Percentiles rank a stretch among this genome's conserved stretches.
Conservation (phyloP, 2,888 invertebrate species). For the Sphaeridia pumilis region DNA sequence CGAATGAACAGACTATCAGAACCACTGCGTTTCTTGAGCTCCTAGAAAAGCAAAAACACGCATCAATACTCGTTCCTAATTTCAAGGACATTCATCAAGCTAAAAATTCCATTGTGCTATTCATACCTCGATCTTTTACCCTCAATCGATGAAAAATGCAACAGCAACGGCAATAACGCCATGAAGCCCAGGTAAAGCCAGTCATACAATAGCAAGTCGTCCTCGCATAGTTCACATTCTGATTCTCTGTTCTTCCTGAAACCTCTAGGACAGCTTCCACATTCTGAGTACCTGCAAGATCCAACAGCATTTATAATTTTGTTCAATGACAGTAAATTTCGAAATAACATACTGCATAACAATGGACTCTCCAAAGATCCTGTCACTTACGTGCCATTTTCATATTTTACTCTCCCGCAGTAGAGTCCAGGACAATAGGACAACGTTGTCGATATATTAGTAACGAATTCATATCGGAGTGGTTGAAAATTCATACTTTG, state of each 20-base stretch:
- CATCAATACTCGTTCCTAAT: too few species aligned
- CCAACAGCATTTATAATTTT: neutral
- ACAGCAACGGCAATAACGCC: constrained; percentile 70
- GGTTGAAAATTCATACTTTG: too few species aligned
- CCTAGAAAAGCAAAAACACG: constrained; percentile 40
- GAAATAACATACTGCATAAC: too few species aligned
- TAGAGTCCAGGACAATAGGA: constrained; percentile 76
- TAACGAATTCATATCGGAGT: too few species aligned
- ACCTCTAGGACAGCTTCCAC: constrained; percentile 78
- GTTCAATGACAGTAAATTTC: too few species aligned
- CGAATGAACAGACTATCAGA: constrained; percentile 67
- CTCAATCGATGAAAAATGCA: constrained; percentile 90
- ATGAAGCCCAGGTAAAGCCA: constrained; percentile 91
- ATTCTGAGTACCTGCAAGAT: constrained; percentile 53
- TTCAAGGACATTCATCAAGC: too few species aligned
- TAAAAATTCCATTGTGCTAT: too few species aligned
- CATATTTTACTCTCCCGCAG: constrained; percentile 59
- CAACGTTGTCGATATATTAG: too few species aligned
- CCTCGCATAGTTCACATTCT: constrained; percentile 49
- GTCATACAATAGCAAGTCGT: constrained; percentile 69
- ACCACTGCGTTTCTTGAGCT: constrained; percentile 63
- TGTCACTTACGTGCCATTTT: constrained; percentile 46
- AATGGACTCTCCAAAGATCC: too few species aligned
- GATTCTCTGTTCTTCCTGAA: constrained; percentile 57
- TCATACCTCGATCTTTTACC: constrained; percentile 29